Conservation (phyloP, 2,888 invertebrate genomes). For the Listrodromus nycthemerus region DNA sequence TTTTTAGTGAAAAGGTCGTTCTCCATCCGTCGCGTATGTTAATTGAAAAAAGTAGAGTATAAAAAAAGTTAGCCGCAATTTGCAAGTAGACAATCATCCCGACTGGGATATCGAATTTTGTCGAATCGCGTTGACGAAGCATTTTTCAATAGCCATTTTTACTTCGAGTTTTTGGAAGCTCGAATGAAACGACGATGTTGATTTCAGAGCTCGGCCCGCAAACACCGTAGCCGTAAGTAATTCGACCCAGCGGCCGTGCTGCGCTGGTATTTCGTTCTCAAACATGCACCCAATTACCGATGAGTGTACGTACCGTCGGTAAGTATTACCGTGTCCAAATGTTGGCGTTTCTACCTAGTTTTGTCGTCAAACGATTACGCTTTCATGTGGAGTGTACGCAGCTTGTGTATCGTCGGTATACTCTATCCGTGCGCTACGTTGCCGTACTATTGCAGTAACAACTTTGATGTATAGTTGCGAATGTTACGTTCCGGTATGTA, state of each 20-base stretch:
- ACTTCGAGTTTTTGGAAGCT: neutral
- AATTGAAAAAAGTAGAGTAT: no score
- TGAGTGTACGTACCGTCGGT: constrained; percentile 38
- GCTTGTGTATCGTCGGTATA: constrained; percentile 10
- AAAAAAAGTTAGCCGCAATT: no score
- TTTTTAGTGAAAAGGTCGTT: no score
- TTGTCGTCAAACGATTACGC: constrained; percentile 63
- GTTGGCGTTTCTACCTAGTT: constrained; percentile 52
- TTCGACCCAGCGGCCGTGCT: neutral
- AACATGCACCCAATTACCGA: constrained; percentile 57
- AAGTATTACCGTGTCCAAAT: constrained; percentile 59
- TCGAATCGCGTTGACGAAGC: no score
- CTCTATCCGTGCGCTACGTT: neutral
- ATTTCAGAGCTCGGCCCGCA: neutral
- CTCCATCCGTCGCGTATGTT: no score
- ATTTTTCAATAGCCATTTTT: no score
- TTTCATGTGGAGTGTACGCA: constrained; percentile 4
- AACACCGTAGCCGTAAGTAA: neutral
- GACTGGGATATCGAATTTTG: no score
- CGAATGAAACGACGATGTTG: neutral
- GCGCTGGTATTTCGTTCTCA: constrained; percentile 48
- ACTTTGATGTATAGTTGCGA: constrained; percentile 3
- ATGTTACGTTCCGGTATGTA: constrained; percentile 5
- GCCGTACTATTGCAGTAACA: constrained; percentile 18
- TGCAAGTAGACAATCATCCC: no score